Conservation (phyloP, 2,113 vertebrate genomes). For the Blennius ocellaris region DNA sequence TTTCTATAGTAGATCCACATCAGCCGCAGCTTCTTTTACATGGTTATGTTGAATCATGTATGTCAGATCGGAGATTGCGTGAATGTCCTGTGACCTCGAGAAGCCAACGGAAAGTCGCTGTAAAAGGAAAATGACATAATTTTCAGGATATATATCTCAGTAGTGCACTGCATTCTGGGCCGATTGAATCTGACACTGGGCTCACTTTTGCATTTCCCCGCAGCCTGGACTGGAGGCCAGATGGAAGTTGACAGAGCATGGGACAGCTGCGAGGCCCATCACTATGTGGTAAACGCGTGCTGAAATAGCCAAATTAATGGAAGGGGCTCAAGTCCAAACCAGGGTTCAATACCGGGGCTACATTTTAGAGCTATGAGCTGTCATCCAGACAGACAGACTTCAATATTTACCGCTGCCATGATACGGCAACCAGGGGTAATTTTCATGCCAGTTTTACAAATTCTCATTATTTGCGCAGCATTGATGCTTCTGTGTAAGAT, state of each 20-base stretch:
- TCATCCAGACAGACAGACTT: conserved; percentile 51
- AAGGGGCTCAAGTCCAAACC: conserved; percentile 70
- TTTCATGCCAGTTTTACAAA: conserved; percentile 4
- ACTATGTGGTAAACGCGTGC: conserved; percentile 66
- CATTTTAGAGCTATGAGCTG: conserved; percentile 61
- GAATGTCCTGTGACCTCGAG: background rate
- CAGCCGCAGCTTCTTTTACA: too few relatives aligned
- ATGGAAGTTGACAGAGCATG: conserved; percentile 58
- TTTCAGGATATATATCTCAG: background rate
- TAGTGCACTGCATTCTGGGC: conserved; percentile 21
- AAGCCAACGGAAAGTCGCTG: background rate
- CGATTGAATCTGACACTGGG: conserved; percentile 5
- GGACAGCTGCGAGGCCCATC: conserved; percentile 60
- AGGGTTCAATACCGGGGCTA: conserved; percentile 65
- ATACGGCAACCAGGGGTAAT: conserved; percentile 8
- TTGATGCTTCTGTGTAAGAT: conserved; percentile 9
- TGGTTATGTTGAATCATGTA: background rate
- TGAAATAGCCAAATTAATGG: conserved; percentile 80
- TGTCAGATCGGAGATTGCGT: background rate
- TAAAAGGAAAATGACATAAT: background rate
- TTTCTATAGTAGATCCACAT: too few relatives aligned
- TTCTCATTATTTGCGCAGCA: background rate
- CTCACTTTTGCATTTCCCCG: conserved; percentile 37
- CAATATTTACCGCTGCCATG: conserved; percentile 79
- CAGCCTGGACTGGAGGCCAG: conserved; percentile 41